Evolutionary conservation across 2,797 vertebrate genomes (phyloP), one percentile per base, ranked within the genome.

Genomic region (Lithobates sylvaticus): DNA sequence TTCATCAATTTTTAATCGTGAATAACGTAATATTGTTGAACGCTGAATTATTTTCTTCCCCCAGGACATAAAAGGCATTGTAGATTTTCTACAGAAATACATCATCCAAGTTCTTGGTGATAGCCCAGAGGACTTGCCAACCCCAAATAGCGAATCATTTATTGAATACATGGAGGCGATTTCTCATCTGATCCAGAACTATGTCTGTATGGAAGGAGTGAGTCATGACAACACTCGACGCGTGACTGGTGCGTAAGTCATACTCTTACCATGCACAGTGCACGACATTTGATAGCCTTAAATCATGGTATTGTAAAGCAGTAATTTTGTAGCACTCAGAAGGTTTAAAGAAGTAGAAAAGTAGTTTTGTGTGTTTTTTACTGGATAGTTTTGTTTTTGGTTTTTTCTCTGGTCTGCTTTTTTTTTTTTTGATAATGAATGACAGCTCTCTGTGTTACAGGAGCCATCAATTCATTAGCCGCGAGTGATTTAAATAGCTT

Each of bases 31-130:
- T 58, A 15, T 13, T 58, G 54, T 1, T 61, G 16, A 36, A 73
- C 36, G 5, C 18, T 65, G 32, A 65, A 71, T 54, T 23, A 54
- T 5, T 80, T 16, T 73, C 18, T 32, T 77, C n/a, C 71, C 21
- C 5, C 77, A 92, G 91, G 88, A 92, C 23, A 42, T 92, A 61
- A 89, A 83, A 69, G 88, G 89, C 44, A 89, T 84, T 0, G 86
- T 90, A 74, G 90, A 88, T 21, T 91, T 91, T 61, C 79, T 92
- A 58, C 87, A 90, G 76, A 89, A 89, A 76, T 91, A 89, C 81
- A 50, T 76, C 0, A 12, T n/a, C 0, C 65, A 76, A 26, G 76
- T 84, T 12, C 54, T 89, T 54, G 81, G 83, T 0, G 86, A 88
- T n/a, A 32, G 23, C 1, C 69, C 84, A 1, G 65, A 54, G 0